Conservation (phyloP, 2,113 vertebrate genomes). For the Rhizomys pruinosus region DNA sequence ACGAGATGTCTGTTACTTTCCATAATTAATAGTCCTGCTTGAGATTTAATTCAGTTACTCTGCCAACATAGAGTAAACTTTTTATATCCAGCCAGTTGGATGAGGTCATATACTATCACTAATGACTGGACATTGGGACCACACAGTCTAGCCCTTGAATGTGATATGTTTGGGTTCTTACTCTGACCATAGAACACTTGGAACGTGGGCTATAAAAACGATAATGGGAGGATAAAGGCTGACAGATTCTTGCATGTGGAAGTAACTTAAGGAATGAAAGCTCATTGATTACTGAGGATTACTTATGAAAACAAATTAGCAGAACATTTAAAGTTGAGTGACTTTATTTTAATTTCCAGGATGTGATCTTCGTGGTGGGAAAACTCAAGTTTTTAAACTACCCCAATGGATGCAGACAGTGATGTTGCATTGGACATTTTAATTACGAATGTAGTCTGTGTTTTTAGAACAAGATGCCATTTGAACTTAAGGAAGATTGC, state of each 20-base stretch:
- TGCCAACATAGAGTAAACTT: not conserved
- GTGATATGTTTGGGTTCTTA: not conserved
- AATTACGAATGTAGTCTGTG: conserved; percentile 98
- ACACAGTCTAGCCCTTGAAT: not conserved
- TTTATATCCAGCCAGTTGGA: not conserved
- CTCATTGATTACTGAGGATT: conserved; percentile 20
- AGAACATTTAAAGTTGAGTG: conserved; percentile 43
- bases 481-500: conserved; percentile 98
- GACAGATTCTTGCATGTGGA: not conserved
- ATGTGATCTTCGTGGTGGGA: conserved; percentile 87
- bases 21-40: conserved; percentile 24
- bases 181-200: not conserved
- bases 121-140: not conserved
- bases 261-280: not conserved
- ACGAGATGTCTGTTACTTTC: not conserved
- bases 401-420: conserved; percentile 97
- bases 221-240: not conserved
- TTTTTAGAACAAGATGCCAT: conserved; percentile 98
- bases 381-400: conserved; percentile 85
- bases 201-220: not conserved
- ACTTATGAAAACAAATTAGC: conserved; percentile 35
- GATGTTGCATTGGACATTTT: conserved; percentile 98
- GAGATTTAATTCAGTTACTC: not conserved
- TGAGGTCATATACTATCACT: not conserved
- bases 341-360: conserved; percentile 82